A percentile compares a stretch with the other conserved stretches of the same genome.
phyloP scores from a whole-genome alignment of 2,113 vertebrate genomes.

The Lepus americanus region DNA sequence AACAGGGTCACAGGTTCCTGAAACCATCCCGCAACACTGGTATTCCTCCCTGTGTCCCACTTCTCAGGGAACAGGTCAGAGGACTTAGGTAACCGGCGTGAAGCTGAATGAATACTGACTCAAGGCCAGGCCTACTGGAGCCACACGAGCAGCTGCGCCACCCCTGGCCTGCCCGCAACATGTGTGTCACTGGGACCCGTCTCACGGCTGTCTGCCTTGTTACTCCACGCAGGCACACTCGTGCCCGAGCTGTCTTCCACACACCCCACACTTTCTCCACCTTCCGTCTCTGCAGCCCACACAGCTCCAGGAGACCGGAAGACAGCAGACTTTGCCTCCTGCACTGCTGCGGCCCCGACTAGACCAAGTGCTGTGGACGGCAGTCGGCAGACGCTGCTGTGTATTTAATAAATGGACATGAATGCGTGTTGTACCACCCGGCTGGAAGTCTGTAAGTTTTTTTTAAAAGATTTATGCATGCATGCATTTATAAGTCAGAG shows the following conservation, averaged over 20 bases:
- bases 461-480: no score
- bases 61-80: not conserved
- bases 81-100: not conserved
- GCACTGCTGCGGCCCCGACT: not conserved
- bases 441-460: not conserved
- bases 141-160: not conserved
- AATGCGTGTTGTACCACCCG: not conserved
- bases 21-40: not conserved
- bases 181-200: not conserved
- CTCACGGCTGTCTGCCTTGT: not conserved
- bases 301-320: not conserved
- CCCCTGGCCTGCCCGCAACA: no score
- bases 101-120: not conserved
- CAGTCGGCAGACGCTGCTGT: not conserved
- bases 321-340: not conserved
- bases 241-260: not conserved
- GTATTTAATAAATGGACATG: not conserved
- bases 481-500: no score
- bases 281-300: not conserved
- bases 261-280: not conserved
- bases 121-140: not conserved
- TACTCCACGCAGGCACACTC: not conserved
- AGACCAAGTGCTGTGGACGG: not conserved
- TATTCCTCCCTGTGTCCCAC: not conserved
- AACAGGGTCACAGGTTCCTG: not conserved